Evolutionary conservation across 1,140 invertebrate species (phyloP).

Genomic region (Heliconius nattereri): DNA sequence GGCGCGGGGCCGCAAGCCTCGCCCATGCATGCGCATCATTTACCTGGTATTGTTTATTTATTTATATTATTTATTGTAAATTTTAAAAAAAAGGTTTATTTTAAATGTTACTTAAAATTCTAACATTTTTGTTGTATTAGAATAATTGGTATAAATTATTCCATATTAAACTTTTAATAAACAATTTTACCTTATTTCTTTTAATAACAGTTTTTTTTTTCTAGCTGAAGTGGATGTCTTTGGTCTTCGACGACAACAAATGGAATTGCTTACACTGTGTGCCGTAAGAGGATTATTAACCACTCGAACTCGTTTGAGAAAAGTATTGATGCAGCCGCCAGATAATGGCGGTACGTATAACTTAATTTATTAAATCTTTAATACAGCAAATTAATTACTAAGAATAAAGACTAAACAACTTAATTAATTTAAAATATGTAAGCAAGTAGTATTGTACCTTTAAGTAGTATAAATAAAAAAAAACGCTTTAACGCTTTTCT

Average conservation of each 20-base stretch:
- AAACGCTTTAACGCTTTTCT: too few species aligned
- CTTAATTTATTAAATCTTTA: background rate
- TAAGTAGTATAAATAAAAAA: too few species aligned
- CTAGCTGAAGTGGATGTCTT: conserved; percentile 71
- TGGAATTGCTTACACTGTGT: conserved; percentile 73
- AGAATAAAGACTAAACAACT: too few species aligned
- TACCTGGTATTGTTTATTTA: conserved; percentile 57
- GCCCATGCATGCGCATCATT: conserved; percentile 67
- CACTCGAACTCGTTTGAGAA: conserved; percentile 67
- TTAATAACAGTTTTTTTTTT: conserved; percentile 14
- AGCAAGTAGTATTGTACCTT: too few species aligned
- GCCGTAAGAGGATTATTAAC: conserved; percentile 71
- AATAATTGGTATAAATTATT: too few species aligned
- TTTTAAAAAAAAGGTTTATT: too few species aligned
- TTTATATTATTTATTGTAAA: too few species aligned
- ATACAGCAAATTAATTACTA: too few species aligned
- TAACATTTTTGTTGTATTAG: too few species aligned
- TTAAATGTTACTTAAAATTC: too few species aligned
- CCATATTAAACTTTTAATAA: background rate
- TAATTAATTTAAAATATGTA: too few species aligned
- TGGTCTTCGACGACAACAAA: conserved; percentile 73
- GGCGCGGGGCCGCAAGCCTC: conserved; percentile 67
- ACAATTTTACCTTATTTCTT: too few species aligned
- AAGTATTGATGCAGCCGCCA: conserved; percentile 73
- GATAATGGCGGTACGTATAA: conserved; percentile 57